Evolutionary conservation across 1,140 invertebrate species (phyloP), one percentile per base, ranked within the genome.

Genomic region (Papilio helenus): DNA sequence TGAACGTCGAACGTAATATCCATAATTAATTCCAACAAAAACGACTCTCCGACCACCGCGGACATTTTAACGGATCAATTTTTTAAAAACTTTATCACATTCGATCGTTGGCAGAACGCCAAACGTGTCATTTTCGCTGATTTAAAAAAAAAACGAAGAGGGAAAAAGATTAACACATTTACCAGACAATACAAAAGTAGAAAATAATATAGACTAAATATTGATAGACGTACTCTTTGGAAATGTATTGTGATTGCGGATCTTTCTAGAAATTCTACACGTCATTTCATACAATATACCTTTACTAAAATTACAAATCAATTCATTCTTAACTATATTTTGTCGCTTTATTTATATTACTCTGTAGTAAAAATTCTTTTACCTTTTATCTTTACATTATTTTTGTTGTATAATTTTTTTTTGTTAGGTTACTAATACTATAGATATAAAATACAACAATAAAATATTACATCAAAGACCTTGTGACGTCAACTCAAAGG

Each of bases 61-160:
- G 61, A 68, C 61, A 29, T 68, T 68, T 68, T 29, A 68, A 68
- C 26, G 29, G 61, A 29, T 68, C 26, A 68, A 34, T 68, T 29
- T 68, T 68, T 68, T 68, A 16, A 29, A 20, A 68, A 68, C 61
- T 68, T 68, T 68, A 68, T 68, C 26, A 68, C 58, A 29, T n/a
- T 68, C 26, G 12, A 68, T 29, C 26, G 61, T 18, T 68, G 61
- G 61, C 23, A 16, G 61, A 68, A 29, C 12, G 23, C 61, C 61
- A 68, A 68, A 34, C 61, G 61, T 68, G 61, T 68, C 61, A 34
- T 68, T 68, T 29, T 29, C 3, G 61, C 34, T 29, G 23, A 29
- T 68, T 26, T 58, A 58, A 68, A 68, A 68, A 29, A n/a, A 65
- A 34, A 68, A 68, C 10, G 55, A 61, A 26, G 10, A 23, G n/a